Conservation (phyloP, 2,113 vertebrate species). For the Paracanthobrama guichenoti region DNA sequence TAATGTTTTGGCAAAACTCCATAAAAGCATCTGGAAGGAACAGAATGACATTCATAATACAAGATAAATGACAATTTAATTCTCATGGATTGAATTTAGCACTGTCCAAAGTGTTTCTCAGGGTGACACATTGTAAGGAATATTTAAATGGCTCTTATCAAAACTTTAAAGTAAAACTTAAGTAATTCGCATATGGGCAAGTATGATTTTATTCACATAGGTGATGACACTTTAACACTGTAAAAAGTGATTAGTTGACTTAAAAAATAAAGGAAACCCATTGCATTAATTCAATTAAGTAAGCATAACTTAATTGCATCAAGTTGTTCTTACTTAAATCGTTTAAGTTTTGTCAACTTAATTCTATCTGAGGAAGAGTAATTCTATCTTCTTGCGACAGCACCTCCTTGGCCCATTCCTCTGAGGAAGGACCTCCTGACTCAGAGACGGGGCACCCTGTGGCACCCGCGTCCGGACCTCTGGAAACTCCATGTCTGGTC, state of each 20-base stretch:
- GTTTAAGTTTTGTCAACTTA: too few relatives aligned
- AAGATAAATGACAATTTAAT: neutral
- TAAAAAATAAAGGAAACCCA: too few relatives aligned
- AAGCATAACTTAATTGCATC: too few relatives aligned
- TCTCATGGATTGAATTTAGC: neutral
- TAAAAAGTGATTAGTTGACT: neutral
- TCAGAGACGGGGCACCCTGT: too few relatives aligned
- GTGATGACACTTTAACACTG: neutral
- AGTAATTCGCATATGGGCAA: neutral
- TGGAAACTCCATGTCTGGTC: too few relatives aligned
- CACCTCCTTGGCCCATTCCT: too few relatives aligned
- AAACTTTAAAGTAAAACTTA: neutral
- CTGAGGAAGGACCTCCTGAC: too few relatives aligned
- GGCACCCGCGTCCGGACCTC: too few relatives aligned
- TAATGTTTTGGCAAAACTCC: constrained; percentile 7
- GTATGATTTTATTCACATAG: neutral
- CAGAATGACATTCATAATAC: neutral
- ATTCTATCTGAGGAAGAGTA: too few relatives aligned
- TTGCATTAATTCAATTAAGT: too few relatives aligned
- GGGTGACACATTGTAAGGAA: neutral
- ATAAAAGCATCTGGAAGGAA: constrained; percentile 15
- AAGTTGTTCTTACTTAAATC: too few relatives aligned
- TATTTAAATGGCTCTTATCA: neutral
- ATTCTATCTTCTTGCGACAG: too few relatives aligned
- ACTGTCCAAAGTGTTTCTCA: neutral